phyloP scores from a whole-genome alignment of 2,888 invertebrate genomes.

The Prenolepis imparis region DNA sequence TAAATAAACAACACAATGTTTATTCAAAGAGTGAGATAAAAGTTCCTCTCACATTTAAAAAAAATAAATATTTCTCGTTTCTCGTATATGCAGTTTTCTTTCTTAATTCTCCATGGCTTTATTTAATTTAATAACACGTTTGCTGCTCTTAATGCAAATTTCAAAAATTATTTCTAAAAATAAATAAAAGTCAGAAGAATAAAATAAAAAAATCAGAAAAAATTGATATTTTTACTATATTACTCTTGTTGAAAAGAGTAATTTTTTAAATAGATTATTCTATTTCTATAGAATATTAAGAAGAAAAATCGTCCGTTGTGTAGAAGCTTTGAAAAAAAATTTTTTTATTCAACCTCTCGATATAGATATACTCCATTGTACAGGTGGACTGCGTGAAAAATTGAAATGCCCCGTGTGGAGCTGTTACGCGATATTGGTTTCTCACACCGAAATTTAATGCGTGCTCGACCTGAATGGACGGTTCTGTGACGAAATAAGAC shows the following conservation, averaged over 20 bases:
- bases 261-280: neutral
- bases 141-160: neutral
- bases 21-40: neutral
- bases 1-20: constrained; percentile 19
- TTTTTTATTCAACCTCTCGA: neutral
- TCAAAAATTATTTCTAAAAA: neutral
- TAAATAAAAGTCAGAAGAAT: neutral
- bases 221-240: neutral
- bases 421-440: constrained; percentile 50
- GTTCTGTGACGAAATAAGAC: constrained; percentile 44
- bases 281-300: neutral
- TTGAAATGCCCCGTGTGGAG: constrained; percentile 29
- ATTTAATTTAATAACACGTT: neutral
- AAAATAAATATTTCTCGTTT: neutral
- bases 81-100: neutral
- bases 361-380: constrained; percentile 13
- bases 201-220: constrained; percentile 17
- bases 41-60: neutral
- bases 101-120: neutral
- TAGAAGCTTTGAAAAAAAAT: neutral
- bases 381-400: constrained; percentile 37
- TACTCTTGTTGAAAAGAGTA: constrained; percentile 1
- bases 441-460: constrained; percentile 45
- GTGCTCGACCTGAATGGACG: constrained; percentile 24
- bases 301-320: neutral